Evolutionary conservation across 2,888 invertebrate genomes (phyloP), one percentile per base, ranked within the genome.

Genomic region (Morpho helenor): DNA sequence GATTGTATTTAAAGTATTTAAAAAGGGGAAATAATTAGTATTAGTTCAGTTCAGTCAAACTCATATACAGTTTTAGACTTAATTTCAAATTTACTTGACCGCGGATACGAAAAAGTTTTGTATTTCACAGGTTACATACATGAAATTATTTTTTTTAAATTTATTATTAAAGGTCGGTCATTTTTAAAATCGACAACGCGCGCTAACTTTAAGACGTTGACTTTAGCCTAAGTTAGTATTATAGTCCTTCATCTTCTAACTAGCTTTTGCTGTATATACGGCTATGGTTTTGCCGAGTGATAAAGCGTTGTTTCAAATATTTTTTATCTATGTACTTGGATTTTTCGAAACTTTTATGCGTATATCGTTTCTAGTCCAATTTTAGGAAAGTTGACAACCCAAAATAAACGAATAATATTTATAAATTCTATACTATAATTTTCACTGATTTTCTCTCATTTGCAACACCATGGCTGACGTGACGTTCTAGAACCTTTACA

Each of bases 241-340:
- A 76, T 76, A 79, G 74, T 76, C 74, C 74, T 68, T 62, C 65
- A 64, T 62, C 71, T 64, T 60, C 66, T 74, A 66, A 70, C 71
- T 75, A 66, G 80, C 80, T 79, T 79, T 60, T 49, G 80, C 79
- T 80, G 80, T 80, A 80, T 39, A 80, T 77, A 79, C 61, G 65
- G 79, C 80, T 79, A 77, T 74, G 57, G 67, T 79, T 76, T 76
- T 65, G 70, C 70, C 64, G 66, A 67, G 63, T 68, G 60, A 65
- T 68, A 63, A 51, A 53, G 53, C 52, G 52, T 59, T 47, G 47
- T 64, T 62, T 61, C 62, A 50, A 52, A 44, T 48, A 56, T 61
- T 55, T 65, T 71, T 75, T 77, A 75, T 74, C 70, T 63, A 66
- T 68, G 66, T 69, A 67, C 73, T 72, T 70, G 77, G 68, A 72